A percentile compares a stretch with the other conserved stretches of the same genome.
phyloP scores from a whole-genome alignment of 2,797 vertebrate species.

The Tolypeutes matacus region DNA sequence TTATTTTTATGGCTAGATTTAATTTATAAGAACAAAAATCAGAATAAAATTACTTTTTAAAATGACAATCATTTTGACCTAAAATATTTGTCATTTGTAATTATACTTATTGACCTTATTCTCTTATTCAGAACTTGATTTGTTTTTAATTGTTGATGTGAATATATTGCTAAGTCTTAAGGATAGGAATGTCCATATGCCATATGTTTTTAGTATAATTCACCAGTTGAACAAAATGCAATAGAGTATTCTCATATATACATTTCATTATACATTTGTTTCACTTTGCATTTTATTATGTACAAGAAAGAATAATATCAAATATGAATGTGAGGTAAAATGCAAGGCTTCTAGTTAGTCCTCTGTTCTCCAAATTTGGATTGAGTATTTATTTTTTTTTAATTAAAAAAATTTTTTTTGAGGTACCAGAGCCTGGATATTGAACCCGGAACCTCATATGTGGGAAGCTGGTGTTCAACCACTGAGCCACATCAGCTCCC shows the following conservation, averaged over 20 bases:
- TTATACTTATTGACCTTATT: background rate
- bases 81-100: background rate
- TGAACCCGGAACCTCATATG: too few species aligned
- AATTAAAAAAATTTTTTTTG: too few species aligned
- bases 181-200: background rate
- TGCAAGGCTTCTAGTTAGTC: background rate
- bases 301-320: background rate
- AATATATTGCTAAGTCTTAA: background rate
- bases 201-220: slow-evolving; percentile 38
- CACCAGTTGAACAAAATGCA: background rate
- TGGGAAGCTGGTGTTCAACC: too few species aligned
- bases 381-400: slow-evolving; percentile 18
- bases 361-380: background rate
- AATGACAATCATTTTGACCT: slow-evolving; percentile 29
- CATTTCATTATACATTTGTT: slow-evolving; percentile 27
- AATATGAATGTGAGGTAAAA: slow-evolving; percentile 22
- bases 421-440: too few species aligned
- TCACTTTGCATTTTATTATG: background rate
- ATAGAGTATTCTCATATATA: background rate
- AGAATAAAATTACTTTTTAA: slow-evolving; percentile 30
- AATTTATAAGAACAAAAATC: slow-evolving; percentile 33
- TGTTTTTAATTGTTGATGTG: background rate
- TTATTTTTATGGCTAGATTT: slow-evolving; percentile 52
- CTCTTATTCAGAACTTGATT: background rate
- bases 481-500: too few species aligned